phyloP scores from a whole-genome alignment of 2,888 invertebrate genomes.

The Macaria notata region DNA sequence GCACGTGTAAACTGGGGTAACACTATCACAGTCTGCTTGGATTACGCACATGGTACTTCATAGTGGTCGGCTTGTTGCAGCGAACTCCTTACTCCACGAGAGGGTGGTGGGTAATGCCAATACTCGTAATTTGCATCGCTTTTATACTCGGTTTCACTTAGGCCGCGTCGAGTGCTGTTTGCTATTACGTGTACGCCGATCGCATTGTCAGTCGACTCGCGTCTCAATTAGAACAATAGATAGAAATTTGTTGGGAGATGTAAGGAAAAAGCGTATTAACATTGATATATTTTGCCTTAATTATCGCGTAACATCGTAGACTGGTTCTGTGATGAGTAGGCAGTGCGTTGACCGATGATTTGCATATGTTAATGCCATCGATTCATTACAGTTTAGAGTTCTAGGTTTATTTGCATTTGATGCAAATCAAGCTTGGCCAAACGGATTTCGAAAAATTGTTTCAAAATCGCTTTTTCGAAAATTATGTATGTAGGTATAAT shows the following conservation, averaged over 20 bases:
- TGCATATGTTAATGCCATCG: slow-evolving; percentile 6
- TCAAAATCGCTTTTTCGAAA: no score
- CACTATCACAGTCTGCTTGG: slow-evolving; percentile 37
- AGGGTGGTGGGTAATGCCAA: slow-evolving; percentile 74
- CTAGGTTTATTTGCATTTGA: slow-evolving; percentile 7
- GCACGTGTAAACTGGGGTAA: slow-evolving; percentile 35
- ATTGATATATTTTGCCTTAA: slow-evolving; percentile 45
- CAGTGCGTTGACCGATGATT: slow-evolving; percentile 4
- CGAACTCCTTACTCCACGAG: slow-evolving; percentile 60
- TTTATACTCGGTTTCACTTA: slow-evolving; percentile 79
- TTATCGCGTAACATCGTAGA: slow-evolving; percentile 40
- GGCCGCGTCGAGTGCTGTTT: slow-evolving; percentile 52
- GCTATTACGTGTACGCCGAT: slow-evolving; percentile 61
- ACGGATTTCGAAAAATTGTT: no score
- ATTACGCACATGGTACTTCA: slow-evolving; percentile 78
- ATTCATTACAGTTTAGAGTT: slow-evolving; percentile 3
- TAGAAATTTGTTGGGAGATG: slow-evolving; percentile 72
- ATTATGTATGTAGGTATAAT: no score
- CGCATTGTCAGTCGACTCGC: slow-evolving; percentile 68
- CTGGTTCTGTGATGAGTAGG: slow-evolving; percentile 12
- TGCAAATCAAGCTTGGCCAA: background rate
- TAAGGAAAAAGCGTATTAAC: slow-evolving; percentile 49
- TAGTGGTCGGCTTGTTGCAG: slow-evolving; percentile 51
- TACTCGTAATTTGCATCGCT: slow-evolving; percentile 78
- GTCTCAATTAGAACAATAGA: slow-evolving; percentile 72